Evolutionary conservation across 1,140 invertebrate genomes (phyloP).

Genomic region (Gerris buenoi): DNA sequence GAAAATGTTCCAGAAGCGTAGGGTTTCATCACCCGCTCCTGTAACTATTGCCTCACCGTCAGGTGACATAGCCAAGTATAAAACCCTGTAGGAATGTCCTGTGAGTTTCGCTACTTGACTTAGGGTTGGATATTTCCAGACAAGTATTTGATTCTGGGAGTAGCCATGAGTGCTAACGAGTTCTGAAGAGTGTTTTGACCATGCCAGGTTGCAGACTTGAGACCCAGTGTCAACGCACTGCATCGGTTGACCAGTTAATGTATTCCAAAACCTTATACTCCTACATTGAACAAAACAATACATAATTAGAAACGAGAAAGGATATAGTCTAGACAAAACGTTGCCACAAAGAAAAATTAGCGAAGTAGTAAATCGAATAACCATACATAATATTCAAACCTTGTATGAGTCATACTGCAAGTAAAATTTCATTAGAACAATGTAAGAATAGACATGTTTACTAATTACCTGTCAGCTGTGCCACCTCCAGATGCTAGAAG

Average conservation of each 20-base stretch:
- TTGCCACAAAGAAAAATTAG: no score
- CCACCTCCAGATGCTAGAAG: constrained; percentile 93
- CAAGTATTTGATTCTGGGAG: constrained; percentile 97
- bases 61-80: constrained; percentile 95
- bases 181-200: constrained; percentile 98
- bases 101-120: constrained; percentile 91
- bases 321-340: no score
- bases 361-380: no score
- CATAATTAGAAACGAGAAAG: no score
- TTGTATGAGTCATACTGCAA: no score
- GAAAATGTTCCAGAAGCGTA: constrained; percentile 99
- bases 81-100: constrained; percentile 91
- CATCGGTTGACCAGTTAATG: constrained; percentile 95
- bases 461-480: constrained; percentile 78
- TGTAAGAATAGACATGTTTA: no score
- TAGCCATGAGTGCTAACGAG: constrained; percentile 98
- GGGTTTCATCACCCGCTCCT: constrained; percentile 95
- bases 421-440: no score
- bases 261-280: constrained; percentile 96
- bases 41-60: constrained; percentile 99
- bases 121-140: constrained; percentile 98
- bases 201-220: constrained; percentile 92
- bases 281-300: no score
- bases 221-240: constrained; percentile 93
- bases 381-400: no score